Evolutionary conservation across 2,888 invertebrate species (phyloP).

Genomic region (Coecobrya sp.): DNA sequence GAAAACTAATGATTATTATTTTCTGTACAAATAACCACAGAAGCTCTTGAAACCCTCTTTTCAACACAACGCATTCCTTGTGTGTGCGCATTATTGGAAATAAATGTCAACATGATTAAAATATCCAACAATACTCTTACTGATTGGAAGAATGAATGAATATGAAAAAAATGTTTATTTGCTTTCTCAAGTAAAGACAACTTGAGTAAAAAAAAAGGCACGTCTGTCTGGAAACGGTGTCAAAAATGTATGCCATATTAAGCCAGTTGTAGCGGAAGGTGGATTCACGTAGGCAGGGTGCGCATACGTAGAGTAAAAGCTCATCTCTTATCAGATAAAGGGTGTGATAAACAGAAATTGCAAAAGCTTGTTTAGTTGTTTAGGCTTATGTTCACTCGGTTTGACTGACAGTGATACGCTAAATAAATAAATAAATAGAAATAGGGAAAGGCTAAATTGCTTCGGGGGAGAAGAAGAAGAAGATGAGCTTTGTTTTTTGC

Average conservation of each 20-base stretch:
- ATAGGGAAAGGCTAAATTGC: constrained; percentile 38
- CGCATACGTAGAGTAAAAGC: too few species aligned
- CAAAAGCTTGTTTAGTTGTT: constrained; percentile 67
- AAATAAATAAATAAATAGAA: constrained; percentile 65
- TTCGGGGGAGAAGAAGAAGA: constrained; percentile 36
- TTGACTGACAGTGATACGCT: constrained; percentile 62
- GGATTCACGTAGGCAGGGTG: constrained; percentile 15
- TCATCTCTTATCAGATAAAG: constrained; percentile 67
- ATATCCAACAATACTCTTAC: not conserved
- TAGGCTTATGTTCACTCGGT: constrained; percentile 33
- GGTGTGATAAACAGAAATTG: constrained; percentile 72
- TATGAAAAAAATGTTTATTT: not conserved
- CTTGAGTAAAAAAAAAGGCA: constrained; percentile 3
- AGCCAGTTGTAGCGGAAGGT: constrained; percentile 55
- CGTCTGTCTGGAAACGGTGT: constrained; percentile 73
- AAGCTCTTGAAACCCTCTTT: too few species aligned
- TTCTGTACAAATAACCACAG: too few species aligned
- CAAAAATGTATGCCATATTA: constrained; percentile 76
- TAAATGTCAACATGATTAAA: too few species aligned
- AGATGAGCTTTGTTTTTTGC: constrained; percentile 29
- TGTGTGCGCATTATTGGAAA: too few species aligned
- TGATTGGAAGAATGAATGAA: not conserved
- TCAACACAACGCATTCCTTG: too few species aligned
- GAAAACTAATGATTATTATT: not conserved
- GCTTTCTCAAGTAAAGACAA: not conserved